Evolutionary conservation across 30 jellyfish, hydroid and myxozoan genomes (phyloP).

Genomic region (Mastigias papua): DNA sequence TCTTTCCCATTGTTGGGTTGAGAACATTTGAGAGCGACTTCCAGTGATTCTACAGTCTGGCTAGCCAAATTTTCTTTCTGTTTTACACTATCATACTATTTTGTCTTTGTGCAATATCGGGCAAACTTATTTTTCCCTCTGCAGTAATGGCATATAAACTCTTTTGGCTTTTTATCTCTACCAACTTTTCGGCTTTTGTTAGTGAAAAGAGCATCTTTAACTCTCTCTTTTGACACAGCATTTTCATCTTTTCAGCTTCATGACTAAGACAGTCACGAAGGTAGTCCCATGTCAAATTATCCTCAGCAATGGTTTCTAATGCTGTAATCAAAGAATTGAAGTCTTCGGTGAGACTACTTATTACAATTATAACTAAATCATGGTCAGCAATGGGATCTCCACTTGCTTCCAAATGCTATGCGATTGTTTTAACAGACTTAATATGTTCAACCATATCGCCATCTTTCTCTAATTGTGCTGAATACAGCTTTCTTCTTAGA

Average conservation of each 20-base stretch:
- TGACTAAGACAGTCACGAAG: slow-evolving; percentile 35
- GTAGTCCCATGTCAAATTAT: slow-evolving; percentile 53
- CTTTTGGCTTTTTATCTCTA: not conserved
- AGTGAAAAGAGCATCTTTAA: not conserved
- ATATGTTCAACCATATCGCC: slow-evolving; percentile 37
- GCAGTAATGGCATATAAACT: slow-evolving; percentile 47
- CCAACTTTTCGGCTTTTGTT: not conserved
- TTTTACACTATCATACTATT: not conserved
- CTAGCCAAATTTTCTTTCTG: not conserved
- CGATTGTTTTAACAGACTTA: slow-evolving; percentile 33
- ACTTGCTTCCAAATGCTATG: slow-evolving; percentile 60
- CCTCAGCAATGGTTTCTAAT: slow-evolving; percentile 59
- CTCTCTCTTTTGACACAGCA: not conserved
- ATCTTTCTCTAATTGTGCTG: slow-evolving; percentile 57
- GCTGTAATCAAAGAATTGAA: slow-evolving; percentile 58
- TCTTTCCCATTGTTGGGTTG: not conserved
- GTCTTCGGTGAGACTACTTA: slow-evolving; percentile 70
- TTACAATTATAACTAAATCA: slow-evolving; percentile 32
- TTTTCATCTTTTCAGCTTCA: slow-evolving; percentile 35
- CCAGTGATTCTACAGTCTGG: too few relatives aligned
- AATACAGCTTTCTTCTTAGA: slow-evolving; percentile 33
- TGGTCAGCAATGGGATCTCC: slow-evolving; percentile 52
- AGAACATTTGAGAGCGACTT: too few relatives aligned
- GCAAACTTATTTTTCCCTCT: slow-evolving; percentile 46
- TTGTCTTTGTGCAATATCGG: slow-evolving; percentile 21